A percentile compares a stretch with the other conserved stretches of the same genome.
These are phyloP conservation scores for Phalacrocorax pelagicus DNA, from an alignment of 2,113 vertebrate species.

Conservation along the genomic window DNA sequence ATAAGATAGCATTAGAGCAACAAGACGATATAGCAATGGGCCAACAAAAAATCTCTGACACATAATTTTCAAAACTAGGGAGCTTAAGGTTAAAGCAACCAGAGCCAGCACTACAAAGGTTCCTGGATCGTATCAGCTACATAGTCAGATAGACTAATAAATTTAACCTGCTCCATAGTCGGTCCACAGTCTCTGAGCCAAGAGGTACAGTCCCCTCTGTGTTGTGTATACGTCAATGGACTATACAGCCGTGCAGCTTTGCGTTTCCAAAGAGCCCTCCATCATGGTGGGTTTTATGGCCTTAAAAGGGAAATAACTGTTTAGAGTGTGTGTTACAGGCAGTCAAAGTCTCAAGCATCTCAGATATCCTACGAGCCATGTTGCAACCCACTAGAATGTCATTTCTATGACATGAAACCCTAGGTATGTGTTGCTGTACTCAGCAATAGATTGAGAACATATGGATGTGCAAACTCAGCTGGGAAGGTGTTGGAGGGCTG, in stretches of 20 bases:
- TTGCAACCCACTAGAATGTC: neutral
- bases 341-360: neutral
- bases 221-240: neutral
- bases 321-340: neutral
- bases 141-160: neutral
- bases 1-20: neutral
- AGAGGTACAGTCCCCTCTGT: neutral
- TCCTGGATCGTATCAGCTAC: neutral
- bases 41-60: neutral
- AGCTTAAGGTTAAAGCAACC: neutral
- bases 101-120: neutral
- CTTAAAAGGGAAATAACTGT: neutral
- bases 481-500: neutral
- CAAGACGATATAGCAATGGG: neutral
- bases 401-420: neutral
- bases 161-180: neutral
- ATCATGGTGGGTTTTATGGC: neutral
- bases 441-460: neutral
- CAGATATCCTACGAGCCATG: neutral
- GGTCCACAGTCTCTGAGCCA: neutral
- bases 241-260: neutral
- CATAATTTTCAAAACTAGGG: neutral
- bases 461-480: neutral
- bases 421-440: neutral
- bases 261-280: neutral